phyloP scores from a whole-genome alignment of 2,113 vertebrate genomes.

The Ochotona curzoniae region DNA sequence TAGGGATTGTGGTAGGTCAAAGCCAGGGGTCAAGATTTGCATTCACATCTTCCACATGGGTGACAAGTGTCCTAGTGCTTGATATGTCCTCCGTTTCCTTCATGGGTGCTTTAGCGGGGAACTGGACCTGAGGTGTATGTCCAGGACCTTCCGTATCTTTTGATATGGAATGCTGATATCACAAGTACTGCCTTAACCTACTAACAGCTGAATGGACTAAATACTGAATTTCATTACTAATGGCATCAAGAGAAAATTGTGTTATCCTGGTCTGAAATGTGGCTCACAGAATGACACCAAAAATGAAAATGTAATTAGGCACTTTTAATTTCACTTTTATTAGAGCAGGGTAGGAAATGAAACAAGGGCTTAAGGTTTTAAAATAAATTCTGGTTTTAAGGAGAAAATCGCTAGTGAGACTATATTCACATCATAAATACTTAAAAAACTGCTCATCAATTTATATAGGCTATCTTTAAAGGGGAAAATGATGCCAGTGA shows the following conservation, averaged over 20 bases:
- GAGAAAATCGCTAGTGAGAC: constrained; percentile 25
- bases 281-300: constrained; percentile 50
- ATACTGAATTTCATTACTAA: constrained; percentile 56
- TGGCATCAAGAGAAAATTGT: constrained; percentile 48
- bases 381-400: constrained; percentile 23
- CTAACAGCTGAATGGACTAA: too few relatives aligned
- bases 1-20: too few relatives aligned
- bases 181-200: too few relatives aligned
- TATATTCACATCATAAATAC: neutral
- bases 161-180: too few relatives aligned
- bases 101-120: too few relatives aligned
- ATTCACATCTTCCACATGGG: too few relatives aligned
- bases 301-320: constrained; percentile 68
- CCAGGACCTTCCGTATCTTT: too few relatives aligned
- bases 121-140: too few relatives aligned
- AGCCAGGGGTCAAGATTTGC: too few relatives aligned
- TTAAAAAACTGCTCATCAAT: constrained; percentile 30
- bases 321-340: constrained; percentile 47
- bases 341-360: neutral
- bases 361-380: constrained; percentile 46
- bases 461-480: neutral
- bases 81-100: too few relatives aligned
- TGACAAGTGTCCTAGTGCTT: too few relatives aligned
- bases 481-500: neutral
- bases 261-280: constrained; percentile 56